Evolutionary conservation across 2,113 vertebrate species (phyloP), one percentile per base, ranked within the genome.

Genomic region (Columba livia): DNA sequence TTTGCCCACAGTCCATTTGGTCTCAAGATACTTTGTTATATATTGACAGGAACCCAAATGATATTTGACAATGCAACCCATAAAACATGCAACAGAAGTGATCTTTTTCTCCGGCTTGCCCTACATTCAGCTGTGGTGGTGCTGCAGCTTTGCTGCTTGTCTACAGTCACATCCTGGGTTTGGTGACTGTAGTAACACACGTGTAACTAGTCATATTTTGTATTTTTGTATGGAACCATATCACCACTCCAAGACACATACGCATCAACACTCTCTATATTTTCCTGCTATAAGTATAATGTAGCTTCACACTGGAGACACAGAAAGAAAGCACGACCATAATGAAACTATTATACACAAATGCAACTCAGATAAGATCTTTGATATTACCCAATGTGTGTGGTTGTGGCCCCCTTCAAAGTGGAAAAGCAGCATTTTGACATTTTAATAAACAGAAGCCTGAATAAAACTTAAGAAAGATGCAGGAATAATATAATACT

Each of bases 11-110:
- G 86, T 86, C 94, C 73, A 84, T 84, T 78, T 70, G 25, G 69
- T 92, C 80, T 67, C 38, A 54, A 56, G 65, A 64, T 84, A 89
- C 60, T 84, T 86, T 67, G 29, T 20, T 84, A 60, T 19, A 26
- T 31, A 89, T 62, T 91, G 93, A 94, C 86, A 93, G 89, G 73
- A 93, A 89, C 53, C 40, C 77, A 92, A 95, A 95, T n/a, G 14
- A 44, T 79, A 57, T 64, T 64, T 93, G 96, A 94, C 91, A 94
- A 15, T 15, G n/a, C 65, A 93, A 87, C 38, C 80, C 69, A 60
- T 70, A 90, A 80, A 80, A 84, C 31, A 70, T 21, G 17, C 42
- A 82, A 48, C 34, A 89, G 48, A 69, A 90, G 65, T 8, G 5
- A 57, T 47, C 67, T 24, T 19, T 66, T 90, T 70, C 54, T 61